A percentile compares a stretch with the other conserved stretches of the same genome.
Evolutionary conservation across 1,140 invertebrate species (phyloP).

Genomic region (Drosophila tristis): DNA sequence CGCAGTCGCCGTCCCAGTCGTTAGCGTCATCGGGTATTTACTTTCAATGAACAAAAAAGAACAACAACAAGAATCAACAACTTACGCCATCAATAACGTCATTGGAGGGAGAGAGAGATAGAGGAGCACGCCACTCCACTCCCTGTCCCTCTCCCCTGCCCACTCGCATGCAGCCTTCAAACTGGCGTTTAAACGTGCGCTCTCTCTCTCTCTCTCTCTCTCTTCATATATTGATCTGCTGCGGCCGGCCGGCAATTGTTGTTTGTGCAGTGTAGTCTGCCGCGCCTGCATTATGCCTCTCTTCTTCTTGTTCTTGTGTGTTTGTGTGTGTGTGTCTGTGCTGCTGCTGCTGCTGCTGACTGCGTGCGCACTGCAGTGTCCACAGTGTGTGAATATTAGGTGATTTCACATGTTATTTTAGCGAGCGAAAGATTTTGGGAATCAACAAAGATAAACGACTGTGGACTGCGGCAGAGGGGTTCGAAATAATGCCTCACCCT

Average conservation of each 20-base stretch:
- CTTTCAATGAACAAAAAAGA: slow-evolving; percentile 43
- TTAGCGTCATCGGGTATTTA: slow-evolving; percentile 31
- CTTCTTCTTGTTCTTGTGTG: no score
- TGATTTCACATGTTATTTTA: no score
- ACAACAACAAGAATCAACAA: slow-evolving; percentile 30
- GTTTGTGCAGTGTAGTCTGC: slow-evolving; percentile 17
- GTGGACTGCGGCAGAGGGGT: neutral
- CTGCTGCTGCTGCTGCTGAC: no score
- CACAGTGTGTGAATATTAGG: neutral
- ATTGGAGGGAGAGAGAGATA: slow-evolving; percentile 33
- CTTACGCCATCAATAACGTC: slow-evolving; percentile 74
- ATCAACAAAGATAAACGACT: no score
- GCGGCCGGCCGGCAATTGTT: slow-evolving; percentile 69
- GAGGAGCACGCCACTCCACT: neutral
- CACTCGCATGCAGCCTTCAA: neutral
- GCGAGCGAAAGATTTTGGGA: no score
- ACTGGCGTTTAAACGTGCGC: slow-evolving; percentile 31
- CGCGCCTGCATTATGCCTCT: no score
- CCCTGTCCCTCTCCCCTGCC: neutral
- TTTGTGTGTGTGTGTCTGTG: neutral
- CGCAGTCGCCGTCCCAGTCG: slow-evolving; percentile 3
- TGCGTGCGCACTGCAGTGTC: slow-evolving; percentile 13
- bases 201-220: slow-evolving; percentile 23
- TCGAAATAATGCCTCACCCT: no score
- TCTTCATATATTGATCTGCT: slow-evolving; percentile 7